Evolutionary conservation across 2,113 vertebrate species (phyloP).

Genomic region (Scophthalmus maximus): DNA sequence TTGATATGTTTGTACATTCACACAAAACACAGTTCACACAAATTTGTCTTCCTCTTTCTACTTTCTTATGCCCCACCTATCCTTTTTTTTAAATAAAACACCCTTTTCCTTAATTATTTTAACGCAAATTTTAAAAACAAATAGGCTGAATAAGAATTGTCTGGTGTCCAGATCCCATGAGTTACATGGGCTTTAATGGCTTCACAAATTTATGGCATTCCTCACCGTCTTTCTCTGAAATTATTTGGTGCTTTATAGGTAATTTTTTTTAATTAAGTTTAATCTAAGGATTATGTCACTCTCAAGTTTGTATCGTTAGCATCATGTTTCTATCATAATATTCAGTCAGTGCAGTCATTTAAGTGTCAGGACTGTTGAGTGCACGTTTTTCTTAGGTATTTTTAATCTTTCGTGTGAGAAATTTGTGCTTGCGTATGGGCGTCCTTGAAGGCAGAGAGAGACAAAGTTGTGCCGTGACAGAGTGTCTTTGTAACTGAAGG

Average conservation of each 20-base stretch:
- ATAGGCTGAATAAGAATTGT: too few relatives aligned
- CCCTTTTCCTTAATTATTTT: too few relatives aligned
- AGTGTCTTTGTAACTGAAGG: constrained; percentile 27
- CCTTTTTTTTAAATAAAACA: background rate
- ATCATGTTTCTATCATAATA: too few relatives aligned
- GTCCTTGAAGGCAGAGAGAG: constrained; percentile 15
- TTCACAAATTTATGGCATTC: background rate
- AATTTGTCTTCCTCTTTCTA: background rate
- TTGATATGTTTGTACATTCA: background rate
- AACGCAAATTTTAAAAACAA: too few relatives aligned
- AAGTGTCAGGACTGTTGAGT: background rate
- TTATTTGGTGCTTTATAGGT: too few relatives aligned
- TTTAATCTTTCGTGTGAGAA: background rate
- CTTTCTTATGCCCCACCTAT: background rate
- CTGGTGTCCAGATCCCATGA: too few relatives aligned
- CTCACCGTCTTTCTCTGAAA: too few relatives aligned
- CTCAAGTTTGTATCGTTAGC: background rate
- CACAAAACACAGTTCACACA: background rate
- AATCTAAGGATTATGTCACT: background rate
- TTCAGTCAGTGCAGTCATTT: background rate
- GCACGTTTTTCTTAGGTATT: background rate
- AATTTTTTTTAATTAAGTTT: too few relatives aligned
- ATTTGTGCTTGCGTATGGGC: too few relatives aligned
- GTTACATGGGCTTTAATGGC: too few relatives aligned
- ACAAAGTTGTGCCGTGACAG: constrained; percentile 13